Evolutionary conservation across 2,113 vertebrate genomes (phyloP), one percentile per base, ranked within the genome.

Genomic region (Myxocyprinus asiaticus): DNA sequence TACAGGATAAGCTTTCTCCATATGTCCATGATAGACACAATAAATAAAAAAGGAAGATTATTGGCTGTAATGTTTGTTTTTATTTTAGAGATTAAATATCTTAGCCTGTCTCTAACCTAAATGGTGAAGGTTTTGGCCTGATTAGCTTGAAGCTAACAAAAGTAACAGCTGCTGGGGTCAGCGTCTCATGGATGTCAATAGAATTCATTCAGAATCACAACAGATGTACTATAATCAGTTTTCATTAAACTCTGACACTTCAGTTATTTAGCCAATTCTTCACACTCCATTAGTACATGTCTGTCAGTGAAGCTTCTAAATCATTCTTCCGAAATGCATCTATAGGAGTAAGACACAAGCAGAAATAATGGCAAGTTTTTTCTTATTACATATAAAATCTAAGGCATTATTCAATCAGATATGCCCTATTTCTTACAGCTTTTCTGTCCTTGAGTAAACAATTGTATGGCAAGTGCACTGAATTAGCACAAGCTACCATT

Each of bases 201-300:
- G 69, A 70, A 77, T 83, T 70, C 33, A 66, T 68, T 82, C 50
- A 65, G 8, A 63, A 33, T 10, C 71, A 55, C 74, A 78, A 63
- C 84, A 83, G 84, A 87, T 85, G 84, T 81, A 76, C 45, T 33
- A 6, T 69, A 76, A 78, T 84, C 64, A 79, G 61, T 77, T 80
- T 77, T 68, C 58, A 62, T 42, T 62, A 15, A 78, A 48, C 22
- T 68, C 42, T 58, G 73, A 69, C 53, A 58, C 61, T 14, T 5
- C 15, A 11, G 66, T 81, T 81, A 79, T 62, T 76, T 42, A 51
- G 76, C 53, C 45, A 47, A 43, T 58, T 67, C 43, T 58, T 59
- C 47, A 59, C 51, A 33, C 15, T 72, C 9, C n/a, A 59, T 72
- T 45, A 71, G 69, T n/a, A 17, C 8, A 9, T 15, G 14, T 9